Conservation (phyloP, 23 tunicate species). For the Botrylloides violaceus region DNA sequence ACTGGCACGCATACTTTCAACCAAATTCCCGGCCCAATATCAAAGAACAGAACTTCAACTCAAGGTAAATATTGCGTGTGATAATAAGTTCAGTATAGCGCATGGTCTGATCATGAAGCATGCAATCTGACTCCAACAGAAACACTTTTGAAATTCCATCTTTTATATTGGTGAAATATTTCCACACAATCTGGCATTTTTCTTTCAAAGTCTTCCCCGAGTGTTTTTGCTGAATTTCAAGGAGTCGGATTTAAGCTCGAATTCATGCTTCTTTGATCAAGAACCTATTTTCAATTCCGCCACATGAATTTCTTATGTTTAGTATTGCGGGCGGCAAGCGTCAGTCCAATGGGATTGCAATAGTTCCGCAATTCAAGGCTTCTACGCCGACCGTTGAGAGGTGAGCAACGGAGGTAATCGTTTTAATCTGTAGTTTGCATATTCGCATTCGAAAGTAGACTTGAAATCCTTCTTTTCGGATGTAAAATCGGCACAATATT, state of each 20-base stretch:
- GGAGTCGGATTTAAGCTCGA: not conserved
- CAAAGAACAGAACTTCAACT: not conserved
- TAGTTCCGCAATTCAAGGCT: slow-evolving; percentile 14
- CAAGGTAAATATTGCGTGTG: too few relatives aligned
- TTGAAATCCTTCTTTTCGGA: too few relatives aligned
- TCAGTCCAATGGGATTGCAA: slow-evolving; percentile 1
- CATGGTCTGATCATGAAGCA: not conserved
- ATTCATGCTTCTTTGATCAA: slow-evolving; percentile 4
- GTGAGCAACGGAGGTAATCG: slow-evolving; percentile 22
- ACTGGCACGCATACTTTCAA: slow-evolving; percentile 2
- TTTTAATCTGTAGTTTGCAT: too few relatives aligned
- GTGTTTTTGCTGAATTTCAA: slow-evolving; percentile 1
- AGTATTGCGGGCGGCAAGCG: slow-evolving; percentile 18
- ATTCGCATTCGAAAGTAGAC: too few relatives aligned
- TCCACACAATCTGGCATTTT: too few relatives aligned
- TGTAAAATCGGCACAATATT: too few relatives aligned
- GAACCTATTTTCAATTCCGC: not conserved
- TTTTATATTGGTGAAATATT: too few relatives aligned
- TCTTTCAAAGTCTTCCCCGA: not conserved
- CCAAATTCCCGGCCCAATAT: not conserved
- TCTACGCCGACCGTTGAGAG: slow-evolving; percentile 18
- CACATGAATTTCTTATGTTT: slow-evolving; percentile 15
- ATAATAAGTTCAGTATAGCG: not conserved
- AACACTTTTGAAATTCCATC: too few relatives aligned
- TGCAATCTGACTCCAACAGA: not conserved